A percentile compares a stretch with the other conserved stretches of the same genome.
Conservation (phyloP, 1,140 invertebrate species). For the Pantala flavescens region DNA sequence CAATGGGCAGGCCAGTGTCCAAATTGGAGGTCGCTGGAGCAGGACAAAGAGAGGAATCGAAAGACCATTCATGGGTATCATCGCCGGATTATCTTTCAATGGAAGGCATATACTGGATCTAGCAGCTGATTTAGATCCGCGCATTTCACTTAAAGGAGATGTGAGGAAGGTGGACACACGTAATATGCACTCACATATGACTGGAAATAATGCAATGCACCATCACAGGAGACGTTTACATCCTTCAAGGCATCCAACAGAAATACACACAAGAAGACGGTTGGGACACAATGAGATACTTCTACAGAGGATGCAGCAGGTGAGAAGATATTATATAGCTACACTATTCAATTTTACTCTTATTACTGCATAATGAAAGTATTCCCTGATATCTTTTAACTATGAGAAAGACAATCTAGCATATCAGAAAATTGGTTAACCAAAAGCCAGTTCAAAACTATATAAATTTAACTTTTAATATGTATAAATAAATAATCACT, state of each 20-base stretch:
- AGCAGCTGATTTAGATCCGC: conserved; percentile 66
- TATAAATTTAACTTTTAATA: too few relatives aligned
- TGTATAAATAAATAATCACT: too few relatives aligned
- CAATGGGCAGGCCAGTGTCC: conserved; percentile 81
- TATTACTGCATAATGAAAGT: too few relatives aligned
- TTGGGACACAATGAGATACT: not conserved
- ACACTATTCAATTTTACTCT: too few relatives aligned
- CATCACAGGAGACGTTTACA: not conserved
- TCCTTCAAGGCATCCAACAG: not conserved
- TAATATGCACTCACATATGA: conserved; percentile 24
- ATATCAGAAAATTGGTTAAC: too few relatives aligned
- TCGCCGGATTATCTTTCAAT: conserved; percentile 82
- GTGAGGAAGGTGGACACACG: conserved; percentile 30
- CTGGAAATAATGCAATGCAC: not conserved
- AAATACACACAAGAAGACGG: not conserved
- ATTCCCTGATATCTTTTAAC: too few relatives aligned
- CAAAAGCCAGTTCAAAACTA: too few relatives aligned
- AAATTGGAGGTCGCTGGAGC: conserved; percentile 78
- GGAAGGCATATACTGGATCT: conserved; percentile 72
- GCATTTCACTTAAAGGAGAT: conserved; percentile 51
- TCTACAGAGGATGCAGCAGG: not conserved
- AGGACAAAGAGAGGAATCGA: conserved; percentile 54
- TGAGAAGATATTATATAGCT: too few relatives aligned
- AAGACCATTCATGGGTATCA: conserved; percentile 69
- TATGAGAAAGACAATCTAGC: too few relatives aligned